Conservation (phyloP, 2,797 vertebrate species). For the Alfaro cultratus region DNA sequence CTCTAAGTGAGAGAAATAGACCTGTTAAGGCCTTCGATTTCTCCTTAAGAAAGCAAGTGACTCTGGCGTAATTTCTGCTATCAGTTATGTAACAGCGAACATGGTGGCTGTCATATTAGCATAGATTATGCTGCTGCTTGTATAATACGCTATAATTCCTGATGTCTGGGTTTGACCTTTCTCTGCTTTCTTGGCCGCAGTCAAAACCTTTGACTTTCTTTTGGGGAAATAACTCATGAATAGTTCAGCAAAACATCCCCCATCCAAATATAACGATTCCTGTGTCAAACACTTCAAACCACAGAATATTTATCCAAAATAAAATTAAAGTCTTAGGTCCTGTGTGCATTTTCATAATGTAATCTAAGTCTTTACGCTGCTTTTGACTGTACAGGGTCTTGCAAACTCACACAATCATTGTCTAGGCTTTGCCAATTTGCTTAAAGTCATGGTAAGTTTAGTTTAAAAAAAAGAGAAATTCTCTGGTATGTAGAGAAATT, state of each 20-base stretch:
- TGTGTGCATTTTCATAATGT: neutral
- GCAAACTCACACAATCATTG: too few relatives aligned
- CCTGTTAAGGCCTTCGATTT: slow-evolving; percentile 36
- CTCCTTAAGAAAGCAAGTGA: slow-evolving; percentile 17
- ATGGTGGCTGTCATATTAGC: slow-evolving; percentile 36
- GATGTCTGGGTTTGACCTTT: slow-evolving; percentile 1
- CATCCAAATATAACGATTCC: neutral
- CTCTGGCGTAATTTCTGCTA: slow-evolving; percentile 17
- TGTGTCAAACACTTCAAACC: neutral
- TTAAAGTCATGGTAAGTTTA: too few relatives aligned
- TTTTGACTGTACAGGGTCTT: neutral
- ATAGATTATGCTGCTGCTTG: slow-evolving; percentile 35
- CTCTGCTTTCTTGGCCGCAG: neutral
- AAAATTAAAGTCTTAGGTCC: neutral
- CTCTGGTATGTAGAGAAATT: neutral
- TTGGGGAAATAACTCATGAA: neutral
- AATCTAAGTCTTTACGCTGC: neutral
- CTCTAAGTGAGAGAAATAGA: slow-evolving; percentile 39
- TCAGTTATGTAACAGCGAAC: slow-evolving; percentile 44
- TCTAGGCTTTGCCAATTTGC: too few relatives aligned
- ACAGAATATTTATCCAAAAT: neutral
- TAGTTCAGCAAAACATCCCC: neutral
- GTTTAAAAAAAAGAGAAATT: too few relatives aligned
- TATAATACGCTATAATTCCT: neutral
- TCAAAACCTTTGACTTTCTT: neutral